Evolutionary conservation across 2,113 vertebrate species (phyloP), one percentile per base, ranked within the genome.

Genomic region (Carollia perspicillata): DNA sequence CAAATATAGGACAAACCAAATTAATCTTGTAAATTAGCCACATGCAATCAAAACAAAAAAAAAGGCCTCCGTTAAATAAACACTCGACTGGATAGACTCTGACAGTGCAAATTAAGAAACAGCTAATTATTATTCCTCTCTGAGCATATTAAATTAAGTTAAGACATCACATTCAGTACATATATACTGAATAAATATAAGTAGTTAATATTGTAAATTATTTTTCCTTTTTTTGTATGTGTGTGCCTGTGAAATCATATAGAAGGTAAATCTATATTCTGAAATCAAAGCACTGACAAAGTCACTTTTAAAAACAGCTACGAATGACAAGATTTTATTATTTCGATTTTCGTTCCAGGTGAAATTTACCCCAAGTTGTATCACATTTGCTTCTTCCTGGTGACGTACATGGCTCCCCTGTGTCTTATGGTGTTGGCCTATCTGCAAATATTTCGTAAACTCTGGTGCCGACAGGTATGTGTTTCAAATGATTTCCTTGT

Each of bases 381-480:
- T 86, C 99, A 99, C 94, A 99, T 98, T 0, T 99, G 99, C 94
- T 99, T 99, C 98, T 99, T 99, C 93, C 98, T 99, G 90, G 99
- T 99, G 81, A 99, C 99, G 0, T 99, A 99, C 94, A 98, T 99
- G 97, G 99, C 99, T 20, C 99, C 99, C 0, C 92, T 99, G 44
- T 99, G 99, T 98, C 99, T 99, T 26, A 99, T 99, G 99, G 98
- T 99, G 58, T 98, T 99, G 98, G 99, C 99, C 33, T 99, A 99
- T 97, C 98, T 99, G 94, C 99, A 99, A 97, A 99, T 99, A 98
- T 99, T 99, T 96, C 99, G 99, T 79, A 99, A 99, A 97, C 98
- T 99, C 33, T 99, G 99, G 99, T 99, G 99, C 97, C 99, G 99
- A 78, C 99, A 99, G 99, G 99, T 99, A 97, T 95, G 98, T 95